Evolutionary conservation across 2,888 invertebrate genomes (phyloP).

Genomic region (Cerastis rubricosa): DNA sequence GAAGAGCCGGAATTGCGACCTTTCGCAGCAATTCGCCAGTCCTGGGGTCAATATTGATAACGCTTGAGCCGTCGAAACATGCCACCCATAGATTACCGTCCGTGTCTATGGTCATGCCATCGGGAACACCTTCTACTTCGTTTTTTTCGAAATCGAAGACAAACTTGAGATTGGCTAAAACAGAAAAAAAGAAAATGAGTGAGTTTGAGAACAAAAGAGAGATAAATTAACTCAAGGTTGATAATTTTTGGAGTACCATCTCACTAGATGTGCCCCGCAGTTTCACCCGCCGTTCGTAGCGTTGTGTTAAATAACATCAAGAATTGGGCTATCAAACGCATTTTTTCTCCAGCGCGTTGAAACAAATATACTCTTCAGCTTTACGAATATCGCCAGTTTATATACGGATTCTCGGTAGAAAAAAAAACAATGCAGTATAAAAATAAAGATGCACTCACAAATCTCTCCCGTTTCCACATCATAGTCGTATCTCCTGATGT

Average conservation of each 20-base stretch:
- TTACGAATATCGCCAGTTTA: not conserved
- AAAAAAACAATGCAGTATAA: not conserved
- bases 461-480: slow-evolving; percentile 92
- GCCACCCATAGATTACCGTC: slow-evolving; percentile 95
- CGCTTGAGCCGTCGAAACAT: slow-evolving; percentile 92
- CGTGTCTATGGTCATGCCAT: slow-evolving; percentile 94
- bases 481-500: slow-evolving; percentile 94
- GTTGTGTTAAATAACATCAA: not conserved
- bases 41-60: slow-evolving; percentile 89
- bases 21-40: slow-evolving; percentile 90
- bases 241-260: not conserved
- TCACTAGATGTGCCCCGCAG: not conserved
- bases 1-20: slow-evolving; percentile 90
- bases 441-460: slow-evolving; percentile 81
- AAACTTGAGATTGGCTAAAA: slow-evolving; percentile 91
- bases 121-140: slow-evolving; percentile 88
- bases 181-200: slow-evolving; percentile 5
- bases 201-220: not conserved
- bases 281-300: not conserved
- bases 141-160: slow-evolving; percentile 91
- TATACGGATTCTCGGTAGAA: not conserved
- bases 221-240: not conserved
- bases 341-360: too few species aligned
- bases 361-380: not conserved
- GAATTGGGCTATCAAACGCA: not conserved